phyloP scores from a whole-genome alignment of 2,113 vertebrate genomes.

The Plotosus lineatus region DNA sequence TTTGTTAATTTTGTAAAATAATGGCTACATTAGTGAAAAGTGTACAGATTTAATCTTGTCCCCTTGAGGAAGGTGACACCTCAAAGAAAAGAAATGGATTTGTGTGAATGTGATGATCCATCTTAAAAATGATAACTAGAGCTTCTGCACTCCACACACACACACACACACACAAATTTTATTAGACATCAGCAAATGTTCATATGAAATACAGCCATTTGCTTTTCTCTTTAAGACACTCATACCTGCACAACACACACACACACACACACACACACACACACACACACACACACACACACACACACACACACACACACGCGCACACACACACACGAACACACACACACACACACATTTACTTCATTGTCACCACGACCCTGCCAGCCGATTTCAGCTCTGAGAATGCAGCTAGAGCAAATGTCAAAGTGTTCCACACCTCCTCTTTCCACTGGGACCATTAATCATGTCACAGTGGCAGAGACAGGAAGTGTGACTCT shows the following conservation, averaged over 20 bases:
- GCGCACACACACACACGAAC: background rate
- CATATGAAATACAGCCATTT: conserved; percentile 3
- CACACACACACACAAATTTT: background rate
- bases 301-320: background rate
- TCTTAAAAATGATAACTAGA: background rate
- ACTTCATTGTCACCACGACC: conserved; percentile 29
- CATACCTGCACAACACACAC: too few relatives aligned
- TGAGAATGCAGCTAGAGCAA: conserved; percentile 36
- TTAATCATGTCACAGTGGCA: conserved; percentile 48
- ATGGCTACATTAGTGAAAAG: conserved; percentile 19
- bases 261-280: background rate
- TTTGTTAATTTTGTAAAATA: conserved; percentile 33
- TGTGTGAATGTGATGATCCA: background rate
- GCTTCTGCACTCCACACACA: background rate
- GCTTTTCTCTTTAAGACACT: background rate
- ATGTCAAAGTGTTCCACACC: conserved; percentile 46
- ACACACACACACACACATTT: conserved; percentile 37
- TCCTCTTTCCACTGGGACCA: conserved; percentile 37
- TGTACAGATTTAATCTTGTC: conserved; percentile 4
- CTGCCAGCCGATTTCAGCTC: conserved; percentile 34
- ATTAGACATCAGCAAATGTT: background rate
- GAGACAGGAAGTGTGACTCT: conserved; percentile 42
- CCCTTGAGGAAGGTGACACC: background rate
- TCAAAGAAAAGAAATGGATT: background rate
- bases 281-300: conserved; percentile 34